Base-by-base conservation (phyloP, 1,140 invertebrate genomes). In the Conus betulinus region DNA sequence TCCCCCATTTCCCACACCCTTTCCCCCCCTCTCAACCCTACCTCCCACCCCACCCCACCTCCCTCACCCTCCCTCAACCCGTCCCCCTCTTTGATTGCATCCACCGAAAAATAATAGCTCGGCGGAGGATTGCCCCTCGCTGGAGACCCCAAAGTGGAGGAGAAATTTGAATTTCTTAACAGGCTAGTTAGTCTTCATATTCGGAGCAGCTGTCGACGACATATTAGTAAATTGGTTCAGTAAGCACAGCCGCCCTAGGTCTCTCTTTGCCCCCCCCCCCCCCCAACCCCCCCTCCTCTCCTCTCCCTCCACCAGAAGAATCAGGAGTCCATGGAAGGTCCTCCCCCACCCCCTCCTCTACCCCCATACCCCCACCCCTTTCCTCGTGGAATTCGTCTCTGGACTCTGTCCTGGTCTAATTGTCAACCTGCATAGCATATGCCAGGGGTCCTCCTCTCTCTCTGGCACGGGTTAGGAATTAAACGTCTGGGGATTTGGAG, bases 121-220 rank as follows among this genome's bases (percentile, higher is more conserved):
- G 53, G 23, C 55, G 39, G 39, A 39, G 25, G 15, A 63, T 63
- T 27, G 8, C 82, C 23, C 81, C 53, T n/a, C 6, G 13, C 81
- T 55, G 20, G 51, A 53, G 81, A 83, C 81, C 55, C 82, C 82
- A 39, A 63, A 67, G 52, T 60, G 52, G 81, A 25, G 52, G 53
- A 60, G 57, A 84, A 84, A 84, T 84, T 84, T 84, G 82, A 84
- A 84, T 84, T 84, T 84, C 82, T 84, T 84, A 63, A 63, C 82
- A 84, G 57, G 82, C 23, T 84, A 84, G 82, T 84, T 84, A 84
- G 82, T 84, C 82, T 84, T 84, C 82, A 84, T 84, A 84, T 84
- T 84, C 82, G 3, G 57, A 11, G 82, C 82, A 84, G 82, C 82
- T 84, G 82, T 84, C 82, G 57, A 20, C 82, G 55, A 39, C 51